Evolutionary conservation across 2,888 invertebrate genomes (phyloP), one percentile per base, ranked within the genome.

Genomic region (Vanessa cardui): DNA sequence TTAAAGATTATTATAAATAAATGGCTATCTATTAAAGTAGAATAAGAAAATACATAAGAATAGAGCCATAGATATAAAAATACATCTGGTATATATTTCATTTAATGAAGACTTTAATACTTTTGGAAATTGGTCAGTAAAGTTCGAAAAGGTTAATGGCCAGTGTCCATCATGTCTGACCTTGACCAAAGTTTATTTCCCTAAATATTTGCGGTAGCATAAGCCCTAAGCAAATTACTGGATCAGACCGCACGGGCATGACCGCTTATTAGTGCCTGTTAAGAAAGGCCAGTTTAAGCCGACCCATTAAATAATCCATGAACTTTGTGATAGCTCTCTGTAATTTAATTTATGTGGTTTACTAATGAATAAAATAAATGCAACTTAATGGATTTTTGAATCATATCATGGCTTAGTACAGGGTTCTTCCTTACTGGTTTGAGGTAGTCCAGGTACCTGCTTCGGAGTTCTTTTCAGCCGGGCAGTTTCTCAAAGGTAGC

Each of bases 141-240:
- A 50, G 15, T 12, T 15, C 21, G 26, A 50, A 50, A 21, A 50
- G 21, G 50, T 26, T 50, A 50, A 50, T 20, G 21, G 49, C 20
- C 20, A 20, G 16, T 50, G 50, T 3, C 50, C 26, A 21, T 50
- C 50, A 50, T 50, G 58, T 39, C 8, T 61, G 44, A 39, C 67
- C 63, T 63, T 63, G 50, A 45, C 46, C 33, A 31, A 20, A 68
- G 20, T 52, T 58, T 62, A 68, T 68, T 63, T 62, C 49, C 50
- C 58, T 49, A 62, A 50, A 21, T 50, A 50, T 50, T 50, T 50
- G 49, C 59, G 58, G 67, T 63, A 15, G 58, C 46, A 50, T 59
- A 59, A 62, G 46, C 56, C 52, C 52, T 59, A 62, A 68, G 62
- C 59, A 59, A 63, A 68, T 67, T 60, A 63, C 59, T 45, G 52